Evolutionary conservation across 2,797 vertebrate genomes (phyloP).

Genomic region (Eutrigla gurnardus): DNA sequence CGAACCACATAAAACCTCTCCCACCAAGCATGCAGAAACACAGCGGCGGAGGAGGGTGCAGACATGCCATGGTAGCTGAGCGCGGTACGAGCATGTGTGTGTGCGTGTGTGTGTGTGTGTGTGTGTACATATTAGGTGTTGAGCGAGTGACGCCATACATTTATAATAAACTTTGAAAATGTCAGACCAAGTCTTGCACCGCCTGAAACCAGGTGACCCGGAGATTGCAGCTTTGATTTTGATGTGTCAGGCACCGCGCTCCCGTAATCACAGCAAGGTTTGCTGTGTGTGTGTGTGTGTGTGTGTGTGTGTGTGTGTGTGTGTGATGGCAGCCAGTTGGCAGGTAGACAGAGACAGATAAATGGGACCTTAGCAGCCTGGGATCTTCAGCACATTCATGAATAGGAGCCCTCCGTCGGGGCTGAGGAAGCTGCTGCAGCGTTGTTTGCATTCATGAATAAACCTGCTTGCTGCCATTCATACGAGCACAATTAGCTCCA

Average conservation of each 20-base stretch:
- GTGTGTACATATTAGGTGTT: slow-evolving; percentile 7
- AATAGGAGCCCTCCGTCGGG: slow-evolving; percentile 53
- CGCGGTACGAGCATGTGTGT: background rate
- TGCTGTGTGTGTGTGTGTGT: slow-evolving; percentile 51
- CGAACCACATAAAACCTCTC: slow-evolving; percentile 35
- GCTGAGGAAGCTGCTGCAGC: slow-evolving; percentile 46
- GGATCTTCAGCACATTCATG: slow-evolving; percentile 65
- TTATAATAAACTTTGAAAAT: slow-evolving; percentile 65
- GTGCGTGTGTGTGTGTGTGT: slow-evolving; percentile 6
- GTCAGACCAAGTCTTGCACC: slow-evolving; percentile 46
- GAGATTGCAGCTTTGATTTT: slow-evolving; percentile 52
- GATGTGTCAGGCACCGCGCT: slow-evolving; percentile 17
- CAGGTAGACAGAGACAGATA: slow-evolving; percentile 54
- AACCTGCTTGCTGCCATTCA: slow-evolving; percentile 72
- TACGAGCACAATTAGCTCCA: slow-evolving; percentile 72
- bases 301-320: slow-evolving; percentile 42
- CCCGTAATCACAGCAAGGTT: slow-evolving; percentile 54
- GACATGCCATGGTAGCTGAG: background rate
- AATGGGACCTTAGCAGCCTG: slow-evolving; percentile 47
- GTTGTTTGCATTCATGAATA: slow-evolving; percentile 75
- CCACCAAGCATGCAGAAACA: slow-evolving; percentile 16
- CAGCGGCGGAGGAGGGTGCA: background rate
- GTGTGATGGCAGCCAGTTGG: slow-evolving; percentile 59
- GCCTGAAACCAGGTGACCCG: slow-evolving; percentile 37
- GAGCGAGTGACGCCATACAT: slow-evolving; percentile 38